Evolutionary conservation across 2,797 vertebrate species (phyloP), one percentile per base, ranked within the genome.

Genomic region (Girardinus metallicus): DNA sequence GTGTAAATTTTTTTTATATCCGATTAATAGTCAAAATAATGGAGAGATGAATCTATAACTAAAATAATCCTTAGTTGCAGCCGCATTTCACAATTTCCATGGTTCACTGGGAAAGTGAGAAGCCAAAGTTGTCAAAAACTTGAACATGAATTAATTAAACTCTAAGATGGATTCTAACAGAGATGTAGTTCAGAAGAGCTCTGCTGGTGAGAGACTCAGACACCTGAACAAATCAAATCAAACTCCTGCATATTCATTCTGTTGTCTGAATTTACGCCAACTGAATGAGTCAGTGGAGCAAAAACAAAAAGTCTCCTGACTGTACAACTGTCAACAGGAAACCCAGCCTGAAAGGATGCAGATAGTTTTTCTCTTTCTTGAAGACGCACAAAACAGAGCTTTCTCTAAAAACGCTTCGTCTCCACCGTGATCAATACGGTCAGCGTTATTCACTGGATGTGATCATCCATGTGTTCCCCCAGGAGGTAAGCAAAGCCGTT

Each of bases 351-450:
- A 68, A 72, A 75, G 72, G 68, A 87, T 73, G 15, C 78, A 83
- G 78, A 68, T 51, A 43, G 49, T 73, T 81, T 80, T 57, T 79
- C 49, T 36, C 41, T n/a, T 47, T 68, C 47, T 39, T 46, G 76
- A 60, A 5, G 4, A 74, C 39, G 83, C 47, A 74, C 31, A 84
- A 81, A 83, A 76, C 78, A 46, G 62, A 43, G 75, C 66, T 34
- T 74, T 11, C 3, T 43, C 66, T 90, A 83, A 87, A 87, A 44
- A 84, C 74, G 60, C 73, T 84, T 77, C 11, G 75, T 89, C 82
- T 89, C 75, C 39, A 53, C 62, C 76, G 64, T 90, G 90, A 92
- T 93, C 91, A 83, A 90, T 92, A 90, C 79, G 51, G 85, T 87
- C 90, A 82, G 85, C 44, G 83, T 89, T 83, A 78, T 85, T 92